Percentiles rank a stretch among this genome's conserved stretches.
Conservation (phyloP, 2,888 invertebrate species). For the Coenonympha glycerion region DNA sequence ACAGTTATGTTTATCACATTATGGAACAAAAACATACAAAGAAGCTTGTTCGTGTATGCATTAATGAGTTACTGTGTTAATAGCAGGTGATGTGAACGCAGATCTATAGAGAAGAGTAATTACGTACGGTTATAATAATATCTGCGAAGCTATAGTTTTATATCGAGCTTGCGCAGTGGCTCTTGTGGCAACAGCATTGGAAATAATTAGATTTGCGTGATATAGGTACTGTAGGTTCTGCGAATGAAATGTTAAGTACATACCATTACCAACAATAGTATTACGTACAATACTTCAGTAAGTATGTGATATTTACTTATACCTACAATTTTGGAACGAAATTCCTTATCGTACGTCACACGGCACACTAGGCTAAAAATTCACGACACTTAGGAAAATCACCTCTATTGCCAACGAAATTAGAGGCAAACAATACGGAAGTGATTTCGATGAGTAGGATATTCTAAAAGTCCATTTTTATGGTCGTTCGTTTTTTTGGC, state of each 20-base stretch:
- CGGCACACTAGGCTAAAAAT: too few relatives aligned
- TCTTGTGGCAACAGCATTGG: neutral
- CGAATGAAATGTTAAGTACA: neutral
- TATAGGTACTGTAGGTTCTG: neutral
- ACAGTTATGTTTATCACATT: slow-evolving; percentile 5
- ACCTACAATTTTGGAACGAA: too few relatives aligned
- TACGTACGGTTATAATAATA: slow-evolving; percentile 3
- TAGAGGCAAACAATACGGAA: too few relatives aligned
- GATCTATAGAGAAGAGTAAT: neutral
- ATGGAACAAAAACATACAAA: slow-evolving; percentile 8
- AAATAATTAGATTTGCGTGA: slow-evolving; percentile 3
- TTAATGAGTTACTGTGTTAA: slow-evolving; percentile 9
- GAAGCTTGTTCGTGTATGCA: slow-evolving; percentile 8
- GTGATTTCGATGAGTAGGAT: neutral
- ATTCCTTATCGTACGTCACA: too few relatives aligned
- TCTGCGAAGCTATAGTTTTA: neutral
- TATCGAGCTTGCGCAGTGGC: neutral
- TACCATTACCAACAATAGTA: neutral
- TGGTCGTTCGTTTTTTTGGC: too few relatives aligned
- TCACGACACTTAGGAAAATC: too few relatives aligned
- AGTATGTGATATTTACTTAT: neutral
- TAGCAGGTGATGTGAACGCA: neutral
- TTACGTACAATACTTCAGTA: neutral
- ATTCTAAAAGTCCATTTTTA: too few relatives aligned
- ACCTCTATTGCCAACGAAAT: too few relatives aligned